phyloP scores from a whole-genome alignment of 2,113 vertebrate species.

The Hypanus sabinus region DNA sequence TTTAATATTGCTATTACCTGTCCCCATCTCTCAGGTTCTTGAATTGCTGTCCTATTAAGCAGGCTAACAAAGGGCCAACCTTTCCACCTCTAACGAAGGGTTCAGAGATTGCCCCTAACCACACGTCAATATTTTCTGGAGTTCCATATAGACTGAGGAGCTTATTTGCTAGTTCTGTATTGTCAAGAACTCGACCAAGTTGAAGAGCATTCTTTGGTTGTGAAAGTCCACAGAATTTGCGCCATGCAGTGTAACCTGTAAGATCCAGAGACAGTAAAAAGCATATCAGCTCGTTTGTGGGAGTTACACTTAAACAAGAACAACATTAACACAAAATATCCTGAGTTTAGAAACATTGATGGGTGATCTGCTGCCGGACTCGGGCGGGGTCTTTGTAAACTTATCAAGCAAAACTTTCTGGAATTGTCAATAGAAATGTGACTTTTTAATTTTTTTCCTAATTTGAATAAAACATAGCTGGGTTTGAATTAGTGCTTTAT shows the following conservation, averaged over 20 bases:
- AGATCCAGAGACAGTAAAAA: not conserved
- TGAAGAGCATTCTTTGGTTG: constrained; percentile 47
- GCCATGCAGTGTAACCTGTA: constrained; percentile 63
- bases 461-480: too few species aligned
- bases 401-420: not conserved
- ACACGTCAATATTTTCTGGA: constrained; percentile 59
- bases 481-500: not conserved
- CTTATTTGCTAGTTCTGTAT: constrained; percentile 44
- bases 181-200: constrained; percentile 51
- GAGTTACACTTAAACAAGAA: not conserved
- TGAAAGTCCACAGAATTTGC: constrained; percentile 56
- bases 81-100: constrained; percentile 48
- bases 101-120: constrained; percentile 61
- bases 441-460: not conserved
- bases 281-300: not conserved
- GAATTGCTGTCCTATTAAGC: constrained; percentile 10
- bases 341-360: not conserved
- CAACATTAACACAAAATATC: not conserved
- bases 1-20: not conserved
- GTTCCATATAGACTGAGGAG: constrained; percentile 56
- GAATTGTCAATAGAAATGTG: not conserved
- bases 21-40: constrained; percentile 27
- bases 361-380: not conserved
- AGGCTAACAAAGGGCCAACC: constrained; percentile 5
- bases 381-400: not conserved